phyloP scores from a whole-genome alignment of 2,888 invertebrate species.

The Ischnura elegans region DNA sequence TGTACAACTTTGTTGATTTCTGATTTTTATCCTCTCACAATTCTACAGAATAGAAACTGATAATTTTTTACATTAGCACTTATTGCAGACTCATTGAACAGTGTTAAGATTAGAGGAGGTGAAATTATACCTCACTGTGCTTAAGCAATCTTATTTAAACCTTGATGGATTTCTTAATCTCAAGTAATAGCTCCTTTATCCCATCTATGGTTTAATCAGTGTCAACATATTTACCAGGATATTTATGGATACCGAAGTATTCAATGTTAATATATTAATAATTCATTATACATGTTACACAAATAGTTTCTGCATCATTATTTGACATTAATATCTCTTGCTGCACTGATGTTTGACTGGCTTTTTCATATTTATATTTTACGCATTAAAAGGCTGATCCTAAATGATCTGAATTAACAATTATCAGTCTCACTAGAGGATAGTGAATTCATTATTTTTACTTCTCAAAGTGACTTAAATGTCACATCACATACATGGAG shows the following conservation, averaged over 20 bases:
- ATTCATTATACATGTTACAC: not conserved
- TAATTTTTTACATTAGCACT: not conserved
- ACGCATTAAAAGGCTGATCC: not conserved
- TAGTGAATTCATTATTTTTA: not conserved
- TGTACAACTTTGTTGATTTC: slow-evolving; percentile 14
- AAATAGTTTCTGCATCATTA: not conserved
- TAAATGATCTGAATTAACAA: not conserved
- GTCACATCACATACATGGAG: not conserved
- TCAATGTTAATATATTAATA: not conserved
- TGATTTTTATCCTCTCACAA: slow-evolving; percentile 8
- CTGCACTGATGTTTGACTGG: not conserved
- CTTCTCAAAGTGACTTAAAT: not conserved
- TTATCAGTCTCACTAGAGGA: not conserved
- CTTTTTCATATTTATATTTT: not conserved
- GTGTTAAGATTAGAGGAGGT: not conserved
- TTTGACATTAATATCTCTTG: not conserved
- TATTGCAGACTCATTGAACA: not conserved
- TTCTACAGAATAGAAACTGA: not conserved
- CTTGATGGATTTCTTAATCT: not conserved
- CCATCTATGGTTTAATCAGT: not conserved
- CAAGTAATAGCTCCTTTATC: not conserved
- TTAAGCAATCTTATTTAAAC: no score
- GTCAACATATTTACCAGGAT: not conserved
- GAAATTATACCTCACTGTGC: not conserved
- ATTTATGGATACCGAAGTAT: not conserved